Evolutionary conservation across 2,888 invertebrate species (phyloP).

Genomic region (Mechanitis messenoides): DNA sequence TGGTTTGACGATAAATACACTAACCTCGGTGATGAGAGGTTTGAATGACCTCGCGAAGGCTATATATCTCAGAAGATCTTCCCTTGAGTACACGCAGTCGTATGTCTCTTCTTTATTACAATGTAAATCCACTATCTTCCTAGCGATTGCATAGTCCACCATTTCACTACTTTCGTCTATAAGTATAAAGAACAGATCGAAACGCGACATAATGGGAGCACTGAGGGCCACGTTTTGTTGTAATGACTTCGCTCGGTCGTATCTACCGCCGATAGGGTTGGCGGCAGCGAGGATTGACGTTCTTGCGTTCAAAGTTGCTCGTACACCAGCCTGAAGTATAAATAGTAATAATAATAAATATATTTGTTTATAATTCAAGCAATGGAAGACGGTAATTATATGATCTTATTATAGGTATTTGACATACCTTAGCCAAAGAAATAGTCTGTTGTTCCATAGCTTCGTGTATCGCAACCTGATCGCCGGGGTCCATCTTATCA

Average conservation of each 20-base stretch:
- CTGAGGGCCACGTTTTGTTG: conserved; percentile 95
- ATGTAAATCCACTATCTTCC: conserved; percentile 96
- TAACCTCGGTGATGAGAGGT: conserved; percentile 86
- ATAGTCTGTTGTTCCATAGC: conserved; percentile 99
- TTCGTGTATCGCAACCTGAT: conserved; percentile 99
- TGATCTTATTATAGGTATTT: not conserved
- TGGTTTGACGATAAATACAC: conserved; percentile 31
- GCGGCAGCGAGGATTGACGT: conserved; percentile 99
- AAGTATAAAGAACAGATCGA: conserved; percentile 98
- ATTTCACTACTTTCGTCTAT: conserved; percentile 94
- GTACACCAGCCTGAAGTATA: conserved; percentile 87
- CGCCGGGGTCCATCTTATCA: conserved; percentile 98
- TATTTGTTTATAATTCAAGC: not conserved
- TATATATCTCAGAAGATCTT: conserved; percentile 96
- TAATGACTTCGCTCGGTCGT: conserved; percentile 94
- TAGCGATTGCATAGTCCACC: conserved; percentile 97
- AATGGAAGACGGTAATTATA: no score
- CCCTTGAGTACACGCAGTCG: conserved; percentile 88
- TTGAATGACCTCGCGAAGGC: conserved; percentile 97
- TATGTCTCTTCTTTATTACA: conserved; percentile 87
- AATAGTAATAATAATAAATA: not conserved
- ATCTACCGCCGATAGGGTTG: conserved; percentile 97
- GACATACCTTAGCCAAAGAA: conserved; percentile 91
- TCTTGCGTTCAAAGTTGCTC: conserved; percentile 97
- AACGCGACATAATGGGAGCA: conserved; percentile 99